Conservation (phyloP, 2,113 vertebrate genomes). For the Antidorcas marsupialis region DNA sequence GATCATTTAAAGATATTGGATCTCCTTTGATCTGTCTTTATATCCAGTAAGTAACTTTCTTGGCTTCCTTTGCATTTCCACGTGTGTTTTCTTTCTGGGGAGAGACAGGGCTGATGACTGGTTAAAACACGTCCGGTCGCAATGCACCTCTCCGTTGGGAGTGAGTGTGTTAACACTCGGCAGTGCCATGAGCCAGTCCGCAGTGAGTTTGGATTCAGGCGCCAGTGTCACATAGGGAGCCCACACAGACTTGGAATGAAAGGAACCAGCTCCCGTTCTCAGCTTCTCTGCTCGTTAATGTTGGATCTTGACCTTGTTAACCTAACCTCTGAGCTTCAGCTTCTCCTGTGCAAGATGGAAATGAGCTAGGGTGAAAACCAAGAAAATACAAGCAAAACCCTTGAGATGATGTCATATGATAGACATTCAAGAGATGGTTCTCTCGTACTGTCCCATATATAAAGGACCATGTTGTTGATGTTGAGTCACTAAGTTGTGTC, state of each 20-base stretch:
- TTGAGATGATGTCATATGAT: background rate
- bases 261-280: background rate
- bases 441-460: background rate
- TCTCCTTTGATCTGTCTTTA: background rate
- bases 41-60: background rate
- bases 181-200: background rate
- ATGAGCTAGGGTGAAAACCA: background rate
- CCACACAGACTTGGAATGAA: background rate
- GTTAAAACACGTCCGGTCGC: background rate
- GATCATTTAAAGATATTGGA: background rate
- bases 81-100: background rate
- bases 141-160: background rate
- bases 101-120: background rate
- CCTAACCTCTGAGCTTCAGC: background rate
- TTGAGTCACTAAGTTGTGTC: background rate
- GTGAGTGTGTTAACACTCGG: background rate
- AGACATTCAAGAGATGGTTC: background rate
- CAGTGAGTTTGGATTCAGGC: background rate
- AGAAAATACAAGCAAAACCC: background rate
- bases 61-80: background rate
- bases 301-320: background rate
- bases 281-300: background rate
- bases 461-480: background rate
- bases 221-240: accelerated
- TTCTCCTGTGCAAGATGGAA: background rate